Conservation (phyloP, 2,797 vertebrate genomes). For the Pteronotus mesoamericanus region DNA sequence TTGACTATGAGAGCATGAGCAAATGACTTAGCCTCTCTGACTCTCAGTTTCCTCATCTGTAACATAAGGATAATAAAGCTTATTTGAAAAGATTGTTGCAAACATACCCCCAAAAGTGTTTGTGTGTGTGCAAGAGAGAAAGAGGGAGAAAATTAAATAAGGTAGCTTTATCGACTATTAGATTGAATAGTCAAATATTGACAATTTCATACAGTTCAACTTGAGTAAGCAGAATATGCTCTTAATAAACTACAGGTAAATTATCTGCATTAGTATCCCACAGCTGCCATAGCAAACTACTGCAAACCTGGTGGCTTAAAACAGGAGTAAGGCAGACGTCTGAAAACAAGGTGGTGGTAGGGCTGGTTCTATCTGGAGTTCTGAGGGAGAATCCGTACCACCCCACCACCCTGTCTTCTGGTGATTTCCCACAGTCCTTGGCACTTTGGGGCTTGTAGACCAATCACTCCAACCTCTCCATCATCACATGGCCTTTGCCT, state of each 20-base stretch:
- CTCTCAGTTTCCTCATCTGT: neutral
- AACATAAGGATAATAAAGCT: neutral
- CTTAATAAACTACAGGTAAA: neutral
- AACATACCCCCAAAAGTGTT: neutral
- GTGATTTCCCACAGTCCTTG: neutral
- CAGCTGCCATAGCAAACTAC: neutral
- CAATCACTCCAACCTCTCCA: neutral
- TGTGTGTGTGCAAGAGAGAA: neutral
- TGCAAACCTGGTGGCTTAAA: neutral
- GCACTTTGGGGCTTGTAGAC: neutral
- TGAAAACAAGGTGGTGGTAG: neutral
- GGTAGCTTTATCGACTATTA: neutral
- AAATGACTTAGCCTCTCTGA: neutral
- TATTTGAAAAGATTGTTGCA: neutral
- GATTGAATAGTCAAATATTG: neutral
- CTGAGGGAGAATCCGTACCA: neutral
- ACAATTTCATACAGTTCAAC: neutral
- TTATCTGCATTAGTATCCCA: neutral
- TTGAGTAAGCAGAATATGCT: neutral
- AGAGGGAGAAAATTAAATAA: neutral
- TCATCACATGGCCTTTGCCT: neutral
- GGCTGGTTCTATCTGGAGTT: neutral
- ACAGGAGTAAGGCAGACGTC: neutral
- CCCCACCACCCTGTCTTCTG: neutral
- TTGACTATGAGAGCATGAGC: neutral